Base-by-base conservation (phyloP, 2,797 vertebrate genomes). In the Acrocephalus scirpaceus region DNA sequence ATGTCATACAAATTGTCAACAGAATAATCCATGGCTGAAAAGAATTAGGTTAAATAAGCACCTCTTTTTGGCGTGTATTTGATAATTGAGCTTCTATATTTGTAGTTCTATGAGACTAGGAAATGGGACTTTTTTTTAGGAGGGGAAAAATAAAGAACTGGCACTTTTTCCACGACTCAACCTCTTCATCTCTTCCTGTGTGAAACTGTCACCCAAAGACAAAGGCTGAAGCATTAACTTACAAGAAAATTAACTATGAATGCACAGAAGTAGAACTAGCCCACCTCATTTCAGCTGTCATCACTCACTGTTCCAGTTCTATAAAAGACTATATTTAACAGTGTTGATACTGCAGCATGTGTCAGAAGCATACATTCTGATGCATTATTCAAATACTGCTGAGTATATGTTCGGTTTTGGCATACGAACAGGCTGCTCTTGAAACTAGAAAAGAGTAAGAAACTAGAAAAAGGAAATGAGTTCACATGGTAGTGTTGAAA, bases 281-380 rank as follows among this genome's bases (percentile, higher is more conserved):
- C 95, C 91, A 94, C 95, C 93, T 95, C 91, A 72, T 97, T 96
- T 96, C 94, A 93, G 93, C 91, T 97, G 95, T 96, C 95, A 95
- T 95, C 92, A 60, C 94, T 96, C 80, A 40, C 91, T 95, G 92
- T 92, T 95, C 94, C 67, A 90, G 87, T 94, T 96, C 92, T 88
- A 69, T 95, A 88, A 92, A 94, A 93, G 93, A 92, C 89, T 94
- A 93, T 90, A 96, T 96, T 96, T 96, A 95, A 97, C 95, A 74
- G 81, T 95, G 94, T 94, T 97, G 96, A 93, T 96, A 89, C 95
- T 96, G 94, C 93, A 95, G 94, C 83, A 84, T 95, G 92, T 96
- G 93, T 96, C 94, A 96, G 90, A 95, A 94, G 93, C 92, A 92
- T 94, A 93, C 72, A 94, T 94, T 96, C 91, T 95, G 91, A 96